phyloP scores from a whole-genome alignment of 2,888 invertebrate species.

The Cacoxenus indagator region DNA sequence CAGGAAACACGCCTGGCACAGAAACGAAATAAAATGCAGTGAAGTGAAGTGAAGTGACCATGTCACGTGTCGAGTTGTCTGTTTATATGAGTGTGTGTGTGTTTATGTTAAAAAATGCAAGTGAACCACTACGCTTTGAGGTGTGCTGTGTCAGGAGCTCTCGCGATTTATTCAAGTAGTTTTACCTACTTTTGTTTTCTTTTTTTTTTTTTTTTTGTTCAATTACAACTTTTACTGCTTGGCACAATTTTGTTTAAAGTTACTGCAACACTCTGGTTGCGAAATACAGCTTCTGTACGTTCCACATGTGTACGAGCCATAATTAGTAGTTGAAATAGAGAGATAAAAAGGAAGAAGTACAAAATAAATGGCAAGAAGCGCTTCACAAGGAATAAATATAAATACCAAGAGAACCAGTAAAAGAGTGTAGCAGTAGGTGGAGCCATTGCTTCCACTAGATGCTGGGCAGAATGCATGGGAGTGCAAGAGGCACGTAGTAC shows the following conservation, averaged over 20 bases:
- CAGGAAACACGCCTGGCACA: conserved; percentile 41
- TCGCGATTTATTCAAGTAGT: not conserved
- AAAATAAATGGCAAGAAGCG: not conserved
- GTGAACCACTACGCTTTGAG: not conserved
- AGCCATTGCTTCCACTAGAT: no score
- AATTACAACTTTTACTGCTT: conserved; percentile 5
- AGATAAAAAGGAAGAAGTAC: not conserved
- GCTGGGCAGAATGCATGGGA: no score
- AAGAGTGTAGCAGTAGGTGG: no score
- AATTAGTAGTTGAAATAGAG: not conserved
- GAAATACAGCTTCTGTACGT: not conserved
- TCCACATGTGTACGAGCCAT: not conserved
- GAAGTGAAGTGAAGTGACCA: conserved; percentile 40
- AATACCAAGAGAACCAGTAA: no score
- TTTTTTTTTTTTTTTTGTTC: no score
- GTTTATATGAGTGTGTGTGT: not conserved
- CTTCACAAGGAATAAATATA: no score
- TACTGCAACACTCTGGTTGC: not conserved
- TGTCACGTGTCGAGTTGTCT: conserved; percentile 9
- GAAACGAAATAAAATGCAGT: conserved; percentile 27
- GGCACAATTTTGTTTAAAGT: not conserved
- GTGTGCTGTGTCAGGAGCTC: not conserved
- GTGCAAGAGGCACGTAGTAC: not conserved
- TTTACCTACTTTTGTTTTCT: not conserved
- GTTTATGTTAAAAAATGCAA: not conserved